Conservation (phyloP, 2,113 vertebrate genomes). For the Alectura lathami region DNA sequence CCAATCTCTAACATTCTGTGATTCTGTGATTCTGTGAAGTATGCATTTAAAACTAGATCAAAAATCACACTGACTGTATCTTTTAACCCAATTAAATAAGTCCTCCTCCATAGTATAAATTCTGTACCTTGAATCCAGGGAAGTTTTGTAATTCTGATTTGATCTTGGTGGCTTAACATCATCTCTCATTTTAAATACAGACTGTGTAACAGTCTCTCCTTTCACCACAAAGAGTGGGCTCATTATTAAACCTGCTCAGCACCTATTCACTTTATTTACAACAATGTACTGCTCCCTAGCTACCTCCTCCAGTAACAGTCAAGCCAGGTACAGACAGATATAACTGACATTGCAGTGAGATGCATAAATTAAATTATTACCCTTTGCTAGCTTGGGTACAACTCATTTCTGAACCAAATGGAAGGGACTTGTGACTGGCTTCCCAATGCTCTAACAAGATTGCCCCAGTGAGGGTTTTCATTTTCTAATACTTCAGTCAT, state of each 20-base stretch:
- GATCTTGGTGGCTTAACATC: background rate
- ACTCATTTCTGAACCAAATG: background rate
- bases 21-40: too few relatives aligned
- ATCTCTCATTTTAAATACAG: background rate
- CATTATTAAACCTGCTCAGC: background rate
- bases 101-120: background rate
- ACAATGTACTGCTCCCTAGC: background rate
- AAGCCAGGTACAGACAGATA: background rate
- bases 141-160: background rate
- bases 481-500: background rate
- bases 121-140: background rate
- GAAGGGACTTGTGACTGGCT: background rate
- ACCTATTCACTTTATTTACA: background rate
- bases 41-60: background rate
- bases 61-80: background rate
- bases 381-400: background rate
- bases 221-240: background rate
- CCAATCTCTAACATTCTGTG: too few relatives aligned
- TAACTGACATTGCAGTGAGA: background rate
- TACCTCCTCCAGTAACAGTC: background rate
- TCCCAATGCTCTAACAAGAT: background rate
- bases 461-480: background rate
- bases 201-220: background rate
- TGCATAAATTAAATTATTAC: background rate
- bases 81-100: background rate